phyloP scores from a whole-genome alignment of 1,140 invertebrate species.

The Augochlora pura region DNA sequence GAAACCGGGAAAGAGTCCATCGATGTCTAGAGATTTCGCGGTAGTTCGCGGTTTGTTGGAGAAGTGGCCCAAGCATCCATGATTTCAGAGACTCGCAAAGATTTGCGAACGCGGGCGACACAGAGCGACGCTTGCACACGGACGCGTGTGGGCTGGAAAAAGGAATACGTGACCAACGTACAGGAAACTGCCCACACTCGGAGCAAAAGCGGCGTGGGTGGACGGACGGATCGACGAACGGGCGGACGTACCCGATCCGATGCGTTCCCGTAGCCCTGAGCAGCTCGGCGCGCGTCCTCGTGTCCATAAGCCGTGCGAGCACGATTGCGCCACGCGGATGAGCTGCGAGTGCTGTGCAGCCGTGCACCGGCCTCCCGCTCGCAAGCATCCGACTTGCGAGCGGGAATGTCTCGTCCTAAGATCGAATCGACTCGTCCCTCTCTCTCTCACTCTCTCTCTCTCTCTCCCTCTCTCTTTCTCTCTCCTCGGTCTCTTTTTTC shows the following conservation, averaged over 20 bases:
- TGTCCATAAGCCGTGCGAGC: not conserved
- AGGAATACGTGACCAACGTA: constrained; percentile 70
- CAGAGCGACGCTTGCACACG: constrained; percentile 28
- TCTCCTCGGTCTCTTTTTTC: not conserved
- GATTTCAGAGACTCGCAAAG: too few species aligned
- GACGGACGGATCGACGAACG: constrained; percentile 55
- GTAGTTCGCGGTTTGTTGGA: too few species aligned
- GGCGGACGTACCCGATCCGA: constrained; percentile 46
- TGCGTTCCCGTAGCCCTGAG: constrained; percentile 31
- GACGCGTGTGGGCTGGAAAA: constrained; percentile 62
- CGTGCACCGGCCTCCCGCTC: not conserved
- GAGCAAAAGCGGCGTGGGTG: constrained; percentile 64
- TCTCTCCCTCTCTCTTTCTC: not conserved
- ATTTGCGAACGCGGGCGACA: not conserved
- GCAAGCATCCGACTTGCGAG: too few species aligned
- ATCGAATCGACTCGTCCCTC: constrained; percentile 1
- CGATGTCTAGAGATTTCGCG: too few species aligned
- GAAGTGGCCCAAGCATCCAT: too few species aligned
- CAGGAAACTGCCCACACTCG: constrained; percentile 73
- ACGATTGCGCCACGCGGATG: constrained; percentile 2
- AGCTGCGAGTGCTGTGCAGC: constrained; percentile 17
- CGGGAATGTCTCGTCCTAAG: not conserved
- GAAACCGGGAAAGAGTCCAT: too few species aligned
- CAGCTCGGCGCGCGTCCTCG: not conserved
- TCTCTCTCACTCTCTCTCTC: not conserved